phyloP scores from a whole-genome alignment of 2,888 invertebrate genomes.

The Blera fallax region DNA sequence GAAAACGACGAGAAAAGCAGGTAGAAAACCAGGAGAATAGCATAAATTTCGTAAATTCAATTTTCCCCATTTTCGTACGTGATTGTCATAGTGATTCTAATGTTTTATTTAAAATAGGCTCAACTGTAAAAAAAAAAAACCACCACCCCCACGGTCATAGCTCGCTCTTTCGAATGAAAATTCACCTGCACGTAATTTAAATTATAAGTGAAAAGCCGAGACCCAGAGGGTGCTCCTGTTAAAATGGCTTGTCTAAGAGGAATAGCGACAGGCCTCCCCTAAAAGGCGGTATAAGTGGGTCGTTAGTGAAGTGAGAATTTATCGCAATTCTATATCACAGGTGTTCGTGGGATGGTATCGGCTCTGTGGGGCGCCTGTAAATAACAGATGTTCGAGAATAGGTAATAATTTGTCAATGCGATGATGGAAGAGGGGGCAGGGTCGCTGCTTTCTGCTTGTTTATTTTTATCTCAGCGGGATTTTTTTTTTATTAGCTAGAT shows the following conservation, averaged over 20 bases:
- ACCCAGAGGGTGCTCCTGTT: conserved; percentile 37
- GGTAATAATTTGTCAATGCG: conserved; percentile 65
- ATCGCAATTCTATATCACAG: conserved; percentile 62
- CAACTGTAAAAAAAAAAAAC: conserved; percentile 34
- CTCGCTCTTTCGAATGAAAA: conserved; percentile 9
- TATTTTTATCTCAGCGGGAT: not conserved
- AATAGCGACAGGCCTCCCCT: not conserved
- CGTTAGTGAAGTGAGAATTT: conserved; percentile 67
- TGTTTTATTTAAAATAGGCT: conserved; percentile 70
- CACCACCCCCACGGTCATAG: not conserved
- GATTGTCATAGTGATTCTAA: conserved; percentile 71
- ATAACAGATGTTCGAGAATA: conserved; percentile 61
- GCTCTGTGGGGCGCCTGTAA: conserved; percentile 24
- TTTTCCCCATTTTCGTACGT: conserved; percentile 70
- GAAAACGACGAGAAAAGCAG: conserved; percentile 35
- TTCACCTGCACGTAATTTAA: conserved; percentile 71
- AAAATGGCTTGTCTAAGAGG: conserved; percentile 1
- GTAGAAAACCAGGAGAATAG: conserved; percentile 44
- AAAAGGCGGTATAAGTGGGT: conserved; percentile 53
- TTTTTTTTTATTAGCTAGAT: no score
- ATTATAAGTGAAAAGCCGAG: conserved; percentile 67
- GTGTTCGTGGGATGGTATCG: conserved; percentile 34
- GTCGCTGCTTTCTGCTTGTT: not conserved
- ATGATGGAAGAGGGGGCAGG: not conserved
- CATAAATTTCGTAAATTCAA: conserved; percentile 72